Evolutionary conservation across 2,888 invertebrate genomes (phyloP).

Genomic region (Drosophila picticornis): DNA sequence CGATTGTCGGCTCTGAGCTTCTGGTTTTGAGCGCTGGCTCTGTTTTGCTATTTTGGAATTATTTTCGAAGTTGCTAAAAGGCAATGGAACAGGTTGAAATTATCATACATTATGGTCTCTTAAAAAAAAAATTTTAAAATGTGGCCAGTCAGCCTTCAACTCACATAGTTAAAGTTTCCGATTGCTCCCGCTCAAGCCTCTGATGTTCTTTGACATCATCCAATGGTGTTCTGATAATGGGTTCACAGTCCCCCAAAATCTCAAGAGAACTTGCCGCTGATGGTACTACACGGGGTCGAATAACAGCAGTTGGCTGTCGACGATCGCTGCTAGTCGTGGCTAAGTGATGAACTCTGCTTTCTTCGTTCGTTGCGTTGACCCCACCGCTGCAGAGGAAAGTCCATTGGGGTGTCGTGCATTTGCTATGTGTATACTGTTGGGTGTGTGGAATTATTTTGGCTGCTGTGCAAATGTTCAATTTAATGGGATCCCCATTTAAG

Average conservation of each 20-base stretch:
- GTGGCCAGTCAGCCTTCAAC: slow-evolving; percentile 14
- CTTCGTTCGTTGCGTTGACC: slow-evolving; percentile 16
- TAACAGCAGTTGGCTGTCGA: slow-evolving; percentile 49
- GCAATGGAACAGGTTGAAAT: neutral
- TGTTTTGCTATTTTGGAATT: slow-evolving; percentile 2
- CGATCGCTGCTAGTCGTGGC: slow-evolving; percentile 20
- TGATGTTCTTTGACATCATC: slow-evolving; percentile 5
- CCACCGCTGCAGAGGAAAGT: slow-evolving; percentile 76
- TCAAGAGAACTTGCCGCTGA: slow-evolving; percentile 72
- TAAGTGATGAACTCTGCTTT: neutral
- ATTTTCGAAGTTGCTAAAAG: slow-evolving; percentile 11
- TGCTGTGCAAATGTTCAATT: slow-evolving; percentile 37
- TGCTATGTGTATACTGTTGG: neutral
- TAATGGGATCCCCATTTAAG: slow-evolving; percentile 64
- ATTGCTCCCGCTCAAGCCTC: neutral
- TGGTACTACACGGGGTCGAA: slow-evolving; percentile 64
- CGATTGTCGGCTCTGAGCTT: neutral
- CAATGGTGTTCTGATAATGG: slow-evolving; percentile 64
- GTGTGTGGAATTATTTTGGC: neutral
- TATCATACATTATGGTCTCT: neutral
- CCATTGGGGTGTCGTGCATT: slow-evolving; percentile 64
- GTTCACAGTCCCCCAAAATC: slow-evolving; percentile 81
- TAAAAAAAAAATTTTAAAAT: neutral
- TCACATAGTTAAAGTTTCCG: slow-evolving; percentile 29
- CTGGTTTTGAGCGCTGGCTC: neutral